Evolutionary conservation across 1,140 invertebrate species (phyloP).

Genomic region (Saccostrea glomerata): DNA sequence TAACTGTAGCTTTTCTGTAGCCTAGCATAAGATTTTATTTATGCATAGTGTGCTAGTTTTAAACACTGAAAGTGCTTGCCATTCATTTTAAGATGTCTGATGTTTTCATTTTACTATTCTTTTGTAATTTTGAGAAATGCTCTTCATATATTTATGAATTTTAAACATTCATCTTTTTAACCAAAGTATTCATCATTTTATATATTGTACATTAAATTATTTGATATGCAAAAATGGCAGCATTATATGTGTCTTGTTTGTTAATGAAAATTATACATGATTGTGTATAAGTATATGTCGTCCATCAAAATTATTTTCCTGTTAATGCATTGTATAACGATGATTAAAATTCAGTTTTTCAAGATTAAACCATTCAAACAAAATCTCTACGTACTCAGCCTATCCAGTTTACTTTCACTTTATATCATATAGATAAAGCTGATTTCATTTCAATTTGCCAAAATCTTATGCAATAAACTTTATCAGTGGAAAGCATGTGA

Average conservation of each 20-base stretch:
- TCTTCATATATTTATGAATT: not conserved
- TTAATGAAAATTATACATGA: not conserved
- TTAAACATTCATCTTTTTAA: not conserved
- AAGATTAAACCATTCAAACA: not conserved
- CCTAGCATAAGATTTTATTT: no score
- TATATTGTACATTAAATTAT: slow-evolving; percentile 15
- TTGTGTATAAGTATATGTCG: not conserved
- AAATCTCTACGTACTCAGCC: no score
- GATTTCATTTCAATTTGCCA: no score
- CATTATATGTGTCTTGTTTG: not conserved
- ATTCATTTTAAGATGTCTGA: not conserved
- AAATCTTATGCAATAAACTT: no score
- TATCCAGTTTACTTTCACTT: no score
- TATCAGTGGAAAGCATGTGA: no score
- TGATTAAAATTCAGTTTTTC: not conserved
- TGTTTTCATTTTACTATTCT: not conserved
- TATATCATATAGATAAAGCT: no score
- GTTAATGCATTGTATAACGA: not conserved
- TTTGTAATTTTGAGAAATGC: not conserved
- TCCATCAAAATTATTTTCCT: not conserved
- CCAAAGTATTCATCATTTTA: not conserved
- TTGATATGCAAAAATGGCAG: slow-evolving; percentile 24
- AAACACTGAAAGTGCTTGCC: slow-evolving; percentile 1
- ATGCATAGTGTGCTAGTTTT: not conserved
- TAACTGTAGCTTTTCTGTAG: not conserved